Base-by-base conservation (phyloP, 2,113 vertebrate species). In the Brachypteracias leptosomus region DNA sequence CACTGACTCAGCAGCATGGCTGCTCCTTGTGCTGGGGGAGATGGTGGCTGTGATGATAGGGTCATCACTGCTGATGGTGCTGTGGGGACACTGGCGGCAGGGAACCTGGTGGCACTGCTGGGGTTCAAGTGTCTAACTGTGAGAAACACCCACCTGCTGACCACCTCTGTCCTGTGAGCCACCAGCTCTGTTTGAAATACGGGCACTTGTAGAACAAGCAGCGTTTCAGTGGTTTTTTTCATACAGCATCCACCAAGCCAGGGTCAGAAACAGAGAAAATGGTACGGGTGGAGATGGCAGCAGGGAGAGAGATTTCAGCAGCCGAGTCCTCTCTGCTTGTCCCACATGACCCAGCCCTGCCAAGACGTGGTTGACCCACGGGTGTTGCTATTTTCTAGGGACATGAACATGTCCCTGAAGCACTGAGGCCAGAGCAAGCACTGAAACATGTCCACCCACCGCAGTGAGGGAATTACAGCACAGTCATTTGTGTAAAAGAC, bases 1-100 rank as follows among this genome's bases (percentile, higher is more conserved):
- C 2, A 3, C 33, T 85, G 74, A 57, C 42, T 66, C 62, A 47
- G 58, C 75, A 79, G 9, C 2, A n/a, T 5, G 20, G 38, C 26
- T 47, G 21, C 33, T n/a, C 4, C 18, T 70, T 7, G 9, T 42
- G 28, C 33, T 16, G 21, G 28, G n/a, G 63, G 6, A 31, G 59
- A 51, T 1, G 6, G 36, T 47, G 22, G 38, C 63, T n/a, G 73
- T 0, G 9, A 35, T n/a, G n/a, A n/a, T n/a, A n/a, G n/a, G n/a
- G n/a, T n/a, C n/a, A 10, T 8, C 84, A 28, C 54, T 0, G 1
- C 20, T 2, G 0, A 29, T 0, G 0, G 14, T n/a, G 70, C 86
- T 55, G 61, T 1, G 6, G 35, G 40, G 38, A 49, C 2, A 1
- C 21, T 16, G 77, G 47, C 1, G 9, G 13, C 42, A 47, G 52